A percentile compares a stretch with the other conserved stretches of the same genome.
These are phyloP conservation scores for Creontiades dilutus DNA, from an alignment of 2,888 invertebrate genomes.

Conservation along the genomic window DNA sequence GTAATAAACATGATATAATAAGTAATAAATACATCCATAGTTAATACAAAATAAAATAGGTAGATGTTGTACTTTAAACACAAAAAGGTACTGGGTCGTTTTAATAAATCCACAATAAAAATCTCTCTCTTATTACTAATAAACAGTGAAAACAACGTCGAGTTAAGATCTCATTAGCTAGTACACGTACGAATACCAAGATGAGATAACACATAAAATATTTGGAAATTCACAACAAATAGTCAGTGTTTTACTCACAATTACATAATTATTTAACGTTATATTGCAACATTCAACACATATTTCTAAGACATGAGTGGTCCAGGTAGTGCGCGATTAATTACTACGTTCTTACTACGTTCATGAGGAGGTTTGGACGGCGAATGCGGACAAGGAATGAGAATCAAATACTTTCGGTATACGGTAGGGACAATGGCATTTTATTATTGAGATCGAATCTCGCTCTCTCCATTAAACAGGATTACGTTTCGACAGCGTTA, in stretches of 20 bases:
- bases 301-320: neutral
- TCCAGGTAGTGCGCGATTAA: neutral
- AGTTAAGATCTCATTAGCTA: neutral
- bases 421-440: too few relatives aligned
- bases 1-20: neutral
- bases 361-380: neutral
- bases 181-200: neutral
- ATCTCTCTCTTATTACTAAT: neutral
- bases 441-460: too few relatives aligned
- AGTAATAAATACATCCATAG: constrained; percentile 23
- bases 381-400: neutral
- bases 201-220: neutral
- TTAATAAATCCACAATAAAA: neutral
- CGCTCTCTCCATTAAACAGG: too few relatives aligned
- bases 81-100: neutral
- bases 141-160: neutral
- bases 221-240: neutral
- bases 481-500: too few relatives aligned
- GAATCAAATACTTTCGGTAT: neutral
- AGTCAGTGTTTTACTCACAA: neutral
- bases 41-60: constrained; percentile 22
- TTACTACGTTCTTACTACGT: neutral
- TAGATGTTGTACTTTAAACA: constrained; percentile 8
- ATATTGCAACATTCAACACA: neutral
- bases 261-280: neutral